These are phyloP conservation scores for Aurelia sp. DNA, from an alignment of 30 jellyfish, hydroid and myxozoan genomes.

Conservation along the genomic window DNA sequence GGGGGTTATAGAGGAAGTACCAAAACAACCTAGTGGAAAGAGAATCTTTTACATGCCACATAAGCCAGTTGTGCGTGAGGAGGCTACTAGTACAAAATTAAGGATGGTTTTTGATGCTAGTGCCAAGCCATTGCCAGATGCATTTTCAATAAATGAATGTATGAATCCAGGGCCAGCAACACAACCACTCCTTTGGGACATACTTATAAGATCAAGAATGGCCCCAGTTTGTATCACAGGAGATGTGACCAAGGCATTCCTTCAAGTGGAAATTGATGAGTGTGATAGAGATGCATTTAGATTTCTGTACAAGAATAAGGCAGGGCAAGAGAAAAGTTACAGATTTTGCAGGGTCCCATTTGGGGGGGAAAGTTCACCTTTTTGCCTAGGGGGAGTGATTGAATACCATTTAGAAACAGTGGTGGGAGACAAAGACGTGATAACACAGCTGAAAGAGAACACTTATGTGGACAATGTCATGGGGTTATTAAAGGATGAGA, in stretches of 20 bases:
- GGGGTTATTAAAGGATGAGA: not conserved
- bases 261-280: slow-evolving; percentile 37
- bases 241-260: slow-evolving; percentile 43
- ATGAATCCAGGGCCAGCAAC: slow-evolving; percentile 76
- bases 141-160: slow-evolving; percentile 53
- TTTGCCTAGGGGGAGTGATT: slow-evolving; percentile 48
- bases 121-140: slow-evolving; percentile 57
- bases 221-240: slow-evolving; percentile 60
- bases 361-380: slow-evolving; percentile 71
- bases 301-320: slow-evolving; percentile 36
- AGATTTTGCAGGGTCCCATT: slow-evolving; percentile 70
- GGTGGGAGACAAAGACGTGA: slow-evolving; percentile 22
- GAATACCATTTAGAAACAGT: slow-evolving; percentile 39
- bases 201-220: slow-evolving; percentile 53
- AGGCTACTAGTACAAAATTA: slow-evolving; percentile 40
- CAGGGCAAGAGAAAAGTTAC: slow-evolving; percentile 19
- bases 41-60: slow-evolving; percentile 62
- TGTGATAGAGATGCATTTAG: slow-evolving; percentile 46
- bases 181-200: slow-evolving; percentile 61
- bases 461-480: not conserved
- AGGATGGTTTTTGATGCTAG: slow-evolving; percentile 80
- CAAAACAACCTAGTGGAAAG: slow-evolving; percentile 32
- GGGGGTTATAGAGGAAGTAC: slow-evolving; percentile 64
- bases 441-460: slow-evolving; percentile 5
- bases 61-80: slow-evolving; percentile 63